Evolutionary conservation across 2,113 vertebrate species (phyloP), one percentile per base, ranked within the genome.

Genomic region (Daubentonia madagascariensis): DNA sequence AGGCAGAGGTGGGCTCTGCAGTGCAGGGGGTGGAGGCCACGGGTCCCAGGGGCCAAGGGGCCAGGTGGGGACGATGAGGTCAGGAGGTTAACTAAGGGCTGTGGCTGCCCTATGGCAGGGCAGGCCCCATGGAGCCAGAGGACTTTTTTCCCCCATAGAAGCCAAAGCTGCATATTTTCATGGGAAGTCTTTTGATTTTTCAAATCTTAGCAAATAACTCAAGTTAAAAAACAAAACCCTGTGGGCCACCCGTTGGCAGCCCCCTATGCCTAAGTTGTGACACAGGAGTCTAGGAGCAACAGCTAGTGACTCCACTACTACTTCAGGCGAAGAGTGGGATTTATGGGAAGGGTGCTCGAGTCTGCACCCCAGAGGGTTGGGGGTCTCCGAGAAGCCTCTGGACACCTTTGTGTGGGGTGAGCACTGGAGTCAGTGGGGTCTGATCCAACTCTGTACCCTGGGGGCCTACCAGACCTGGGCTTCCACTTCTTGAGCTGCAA

Each of bases 121-220:
- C 2, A 10, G 57, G 75, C 52, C 52, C 30, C n/a, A 3, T 0
- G 1, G 32, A 65, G 81, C 22, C 57, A 81, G 73, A 40, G 40
- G 37, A 35, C 37, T 7, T 54, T 18, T 79, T 37, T 17, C 2
- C 40, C 32, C 1, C 0, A 10, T 28, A 76, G 61, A 90, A 84
- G 52, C 22, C 45, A 89, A 79, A 78, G 25, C 45, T 45, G 14
- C 16, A 28, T 85, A 65, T 72, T 96, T 92, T 96, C 75, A 89
- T 35, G 25, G 14, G 57, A 57, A 67, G 30, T 37, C 9, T 89
- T 96, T 78, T 67, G 61, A 72, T 40, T 73, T 87, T 94, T 50
- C 72, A 72, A 80, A 63, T 81, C 48, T 91, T 79, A 68, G 73
- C 40, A 57, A 89, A 83, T 68, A 89, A 78, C 89, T 96, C 6